Conservation (phyloP, 2,797 vertebrate genomes). For the Darevskia nairensis region DNA sequence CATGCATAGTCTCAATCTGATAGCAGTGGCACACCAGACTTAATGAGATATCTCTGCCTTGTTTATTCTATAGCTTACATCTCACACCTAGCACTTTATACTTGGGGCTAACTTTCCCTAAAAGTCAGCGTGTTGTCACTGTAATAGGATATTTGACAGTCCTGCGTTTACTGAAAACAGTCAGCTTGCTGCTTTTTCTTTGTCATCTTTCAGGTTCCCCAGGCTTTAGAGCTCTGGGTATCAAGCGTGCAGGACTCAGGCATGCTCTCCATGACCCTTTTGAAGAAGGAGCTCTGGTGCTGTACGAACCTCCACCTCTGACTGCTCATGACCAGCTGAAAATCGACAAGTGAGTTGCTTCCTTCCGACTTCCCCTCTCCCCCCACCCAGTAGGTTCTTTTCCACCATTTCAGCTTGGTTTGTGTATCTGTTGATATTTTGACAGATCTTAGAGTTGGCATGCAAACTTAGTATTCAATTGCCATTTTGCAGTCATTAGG, state of each 20-base stretch:
- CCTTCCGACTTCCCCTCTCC: background rate
- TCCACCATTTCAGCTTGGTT: slow-evolving; percentile 27
- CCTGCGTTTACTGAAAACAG: slow-evolving; percentile 28
- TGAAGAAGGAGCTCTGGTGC: slow-evolving; percentile 91
- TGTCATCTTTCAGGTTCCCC: slow-evolving; percentile 83
- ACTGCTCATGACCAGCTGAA: slow-evolving; percentile 92
- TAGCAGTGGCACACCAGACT: background rate
- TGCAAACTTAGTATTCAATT: background rate
- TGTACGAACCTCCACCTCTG: slow-evolving; percentile 88
- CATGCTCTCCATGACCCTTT: slow-evolving; percentile 93
- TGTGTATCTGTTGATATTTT: background rate
- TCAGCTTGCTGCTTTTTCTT: slow-evolving; percentile 33
- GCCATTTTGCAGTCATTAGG: background rate
- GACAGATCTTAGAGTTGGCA: background rate
- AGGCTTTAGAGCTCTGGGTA: slow-evolving; percentile 87
- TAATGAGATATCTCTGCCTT: background rate
- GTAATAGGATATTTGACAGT: background rate
- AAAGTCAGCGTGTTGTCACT: slow-evolving; percentile 26
- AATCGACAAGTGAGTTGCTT: slow-evolving; percentile 90
- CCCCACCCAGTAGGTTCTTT: background rate
- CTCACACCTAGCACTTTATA: background rate
- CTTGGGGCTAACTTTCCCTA: background rate
- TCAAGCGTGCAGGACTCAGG: slow-evolving; percentile 90
- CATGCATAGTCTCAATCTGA: background rate
- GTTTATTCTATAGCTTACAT: background rate